Evolutionary conservation across 2,888 invertebrate genomes (phyloP).

Genomic region (Fissipunctia ypsillon): DNA sequence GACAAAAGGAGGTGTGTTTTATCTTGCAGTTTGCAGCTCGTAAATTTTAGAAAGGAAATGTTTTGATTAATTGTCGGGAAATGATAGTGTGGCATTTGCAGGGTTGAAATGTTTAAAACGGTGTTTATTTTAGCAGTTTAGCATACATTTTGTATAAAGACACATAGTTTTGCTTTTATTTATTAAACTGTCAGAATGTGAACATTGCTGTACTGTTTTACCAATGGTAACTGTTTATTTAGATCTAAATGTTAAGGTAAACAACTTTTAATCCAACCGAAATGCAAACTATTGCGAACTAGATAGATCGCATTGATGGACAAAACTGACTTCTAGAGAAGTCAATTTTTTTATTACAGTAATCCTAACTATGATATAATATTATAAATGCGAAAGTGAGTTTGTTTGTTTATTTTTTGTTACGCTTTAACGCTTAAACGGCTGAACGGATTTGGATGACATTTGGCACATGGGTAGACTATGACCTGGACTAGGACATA

Average conservation of each 20-base stretch:
- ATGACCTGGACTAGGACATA: no score
- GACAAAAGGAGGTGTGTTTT: slow-evolving; percentile 31
- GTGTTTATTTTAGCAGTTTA: slow-evolving; percentile 13
- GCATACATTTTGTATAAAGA: slow-evolving; percentile 3
- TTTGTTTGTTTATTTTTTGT: no score
- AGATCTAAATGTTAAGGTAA: neutral
- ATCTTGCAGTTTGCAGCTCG: slow-evolving; percentile 47
- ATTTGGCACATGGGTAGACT: no score
- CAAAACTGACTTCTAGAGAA: no score
- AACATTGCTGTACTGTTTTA: neutral
- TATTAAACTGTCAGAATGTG: neutral
- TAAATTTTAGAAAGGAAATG: slow-evolving; percentile 57
- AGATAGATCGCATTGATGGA: no score
- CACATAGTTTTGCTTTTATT: neutral
- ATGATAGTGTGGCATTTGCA: slow-evolving; percentile 23
- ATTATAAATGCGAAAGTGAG: no score
- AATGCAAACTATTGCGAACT: neutral
- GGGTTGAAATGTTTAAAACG: slow-evolving; percentile 35
- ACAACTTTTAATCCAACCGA: neutral
- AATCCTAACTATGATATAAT: no score
- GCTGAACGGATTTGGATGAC: no score
- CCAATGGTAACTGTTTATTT: neutral
- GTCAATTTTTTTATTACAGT: no score
- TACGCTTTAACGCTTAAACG: no score
- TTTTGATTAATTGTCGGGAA: slow-evolving; percentile 55